Percentiles rank a stretch among this genome's conserved stretches.
These are phyloP conservation scores for Alcedo atthis DNA, from an alignment of 2,797 vertebrate genomes.

Conservation along the genomic window DNA sequence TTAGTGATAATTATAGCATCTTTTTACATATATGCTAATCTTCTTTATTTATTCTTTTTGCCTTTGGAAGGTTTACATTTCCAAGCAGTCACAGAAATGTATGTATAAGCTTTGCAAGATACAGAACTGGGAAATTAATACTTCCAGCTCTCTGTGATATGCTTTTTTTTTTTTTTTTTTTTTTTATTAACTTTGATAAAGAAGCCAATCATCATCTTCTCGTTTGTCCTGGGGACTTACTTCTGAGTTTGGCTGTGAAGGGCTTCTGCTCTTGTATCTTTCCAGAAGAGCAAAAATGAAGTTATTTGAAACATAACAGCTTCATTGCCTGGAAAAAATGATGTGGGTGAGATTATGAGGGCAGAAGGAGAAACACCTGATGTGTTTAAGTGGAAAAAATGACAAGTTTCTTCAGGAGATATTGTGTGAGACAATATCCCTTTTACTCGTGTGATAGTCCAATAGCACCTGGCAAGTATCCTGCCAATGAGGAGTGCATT, in stretches of 20 bases:
- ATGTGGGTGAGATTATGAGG: not conserved
- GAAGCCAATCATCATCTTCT: not conserved
- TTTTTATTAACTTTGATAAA: not conserved
- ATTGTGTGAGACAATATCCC: not conserved
- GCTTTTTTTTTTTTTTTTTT: not conserved
- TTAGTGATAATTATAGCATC: conserved; percentile 25
- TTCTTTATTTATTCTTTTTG: conserved; percentile 47
- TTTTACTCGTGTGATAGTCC: not conserved
- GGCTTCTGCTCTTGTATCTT: not conserved
- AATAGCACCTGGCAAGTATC: not conserved
- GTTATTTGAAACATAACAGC: not conserved
- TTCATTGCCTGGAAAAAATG: not conserved
- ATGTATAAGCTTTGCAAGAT: not conserved
- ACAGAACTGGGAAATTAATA: not conserved
- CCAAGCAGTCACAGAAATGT: not conserved
- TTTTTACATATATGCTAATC: conserved; percentile 44
- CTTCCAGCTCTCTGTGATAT: not conserved
- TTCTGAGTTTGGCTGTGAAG: not conserved
- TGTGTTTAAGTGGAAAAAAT: not conserved
- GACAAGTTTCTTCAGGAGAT: not conserved
- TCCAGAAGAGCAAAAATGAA: not conserved
- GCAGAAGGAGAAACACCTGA: conserved; percentile 7
- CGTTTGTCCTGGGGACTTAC: not conserved
- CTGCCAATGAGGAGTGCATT: not conserved
- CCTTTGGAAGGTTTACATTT: not conserved